Evolutionary conservation across 1,140 invertebrate genomes (phyloP).

Genomic region (Calycopis cecrops): DNA sequence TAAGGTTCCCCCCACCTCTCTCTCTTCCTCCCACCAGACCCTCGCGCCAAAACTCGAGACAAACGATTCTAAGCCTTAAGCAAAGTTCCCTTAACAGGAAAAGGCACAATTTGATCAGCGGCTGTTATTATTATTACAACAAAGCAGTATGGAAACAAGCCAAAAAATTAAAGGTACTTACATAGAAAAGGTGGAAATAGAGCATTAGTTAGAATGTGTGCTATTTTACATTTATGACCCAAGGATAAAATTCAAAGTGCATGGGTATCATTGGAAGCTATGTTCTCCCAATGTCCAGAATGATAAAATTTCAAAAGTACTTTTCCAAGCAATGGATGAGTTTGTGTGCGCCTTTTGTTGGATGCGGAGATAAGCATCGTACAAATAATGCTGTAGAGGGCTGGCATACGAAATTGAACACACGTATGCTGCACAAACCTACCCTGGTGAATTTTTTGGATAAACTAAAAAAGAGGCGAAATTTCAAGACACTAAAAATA

Average conservation of each 20-base stretch:
- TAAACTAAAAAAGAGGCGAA: too few relatives aligned
- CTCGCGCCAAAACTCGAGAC: too few relatives aligned
- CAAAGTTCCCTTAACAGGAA: too few relatives aligned
- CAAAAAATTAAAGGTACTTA: slow-evolving; percentile 9
- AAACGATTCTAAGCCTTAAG: too few relatives aligned
- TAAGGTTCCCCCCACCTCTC: too few relatives aligned
- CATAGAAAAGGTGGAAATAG: neutral
- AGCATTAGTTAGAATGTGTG: slow-evolving; percentile 7
- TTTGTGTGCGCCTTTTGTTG: slow-evolving; percentile 12
- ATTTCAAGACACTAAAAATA: too few relatives aligned
- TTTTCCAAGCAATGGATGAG: slow-evolving; percentile 9
- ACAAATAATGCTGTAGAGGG: slow-evolving; percentile 8
- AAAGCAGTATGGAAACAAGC: slow-evolving; percentile 12
- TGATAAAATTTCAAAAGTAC: slow-evolving; percentile 8
- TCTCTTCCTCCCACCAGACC: too few relatives aligned
- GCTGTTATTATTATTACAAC: slow-evolving; percentile 7
- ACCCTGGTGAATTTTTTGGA: too few relatives aligned
- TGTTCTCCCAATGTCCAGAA: slow-evolving; percentile 5
- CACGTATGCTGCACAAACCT: slow-evolving; percentile 3
- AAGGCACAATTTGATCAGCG: slow-evolving; percentile 8
- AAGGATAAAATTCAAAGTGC: too few relatives aligned
- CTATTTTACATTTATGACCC: slow-evolving; percentile 6
- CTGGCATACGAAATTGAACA: slow-evolving; percentile 1
- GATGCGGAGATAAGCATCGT: slow-evolving; percentile 5
- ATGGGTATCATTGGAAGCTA: slow-evolving; percentile 5